A percentile compares a stretch with the other conserved stretches of the same genome.
These are phyloP conservation scores for Coreoperca whiteheadi DNA, from an alignment of 2,113 vertebrate genomes.

Conservation along the genomic window DNA sequence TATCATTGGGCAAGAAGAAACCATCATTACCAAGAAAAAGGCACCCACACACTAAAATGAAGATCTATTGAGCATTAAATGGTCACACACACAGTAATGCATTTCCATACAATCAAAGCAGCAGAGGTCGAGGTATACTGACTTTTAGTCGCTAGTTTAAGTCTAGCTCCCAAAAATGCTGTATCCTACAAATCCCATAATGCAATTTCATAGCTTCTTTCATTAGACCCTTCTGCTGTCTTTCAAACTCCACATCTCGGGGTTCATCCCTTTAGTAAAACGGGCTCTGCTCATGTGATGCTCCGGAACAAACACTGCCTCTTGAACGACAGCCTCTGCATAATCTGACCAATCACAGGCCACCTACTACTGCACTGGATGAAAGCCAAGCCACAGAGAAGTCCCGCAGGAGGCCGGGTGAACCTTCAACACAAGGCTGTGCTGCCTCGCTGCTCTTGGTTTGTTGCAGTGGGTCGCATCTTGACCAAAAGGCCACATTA, in stretches of 20 bases:
- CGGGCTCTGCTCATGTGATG: not conserved
- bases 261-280: too few species aligned
- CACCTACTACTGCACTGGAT: conserved; percentile 3
- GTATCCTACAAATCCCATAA: too few species aligned
- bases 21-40: too few species aligned
- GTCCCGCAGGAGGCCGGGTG: not conserved
- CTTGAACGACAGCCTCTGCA: not conserved
- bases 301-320: not conserved
- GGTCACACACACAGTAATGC: too few species aligned
- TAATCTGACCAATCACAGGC: conserved; percentile 2
- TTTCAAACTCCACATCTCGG: too few species aligned
- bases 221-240: too few species aligned
- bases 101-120: not conserved
- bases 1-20: too few species aligned
- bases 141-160: not conserved
- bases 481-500: not conserved
- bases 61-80: too few species aligned
- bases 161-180: too few species aligned
- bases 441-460: not conserved
- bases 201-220: too few species aligned
- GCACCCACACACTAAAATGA: too few species aligned
- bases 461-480: not conserved
- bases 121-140: not conserved
- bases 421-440: not conserved
- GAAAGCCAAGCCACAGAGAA: not conserved